These are phyloP conservation scores for Lasioglossum zephyrum DNA, from an alignment of 2,888 invertebrate genomes.

Conservation along the genomic window DNA sequence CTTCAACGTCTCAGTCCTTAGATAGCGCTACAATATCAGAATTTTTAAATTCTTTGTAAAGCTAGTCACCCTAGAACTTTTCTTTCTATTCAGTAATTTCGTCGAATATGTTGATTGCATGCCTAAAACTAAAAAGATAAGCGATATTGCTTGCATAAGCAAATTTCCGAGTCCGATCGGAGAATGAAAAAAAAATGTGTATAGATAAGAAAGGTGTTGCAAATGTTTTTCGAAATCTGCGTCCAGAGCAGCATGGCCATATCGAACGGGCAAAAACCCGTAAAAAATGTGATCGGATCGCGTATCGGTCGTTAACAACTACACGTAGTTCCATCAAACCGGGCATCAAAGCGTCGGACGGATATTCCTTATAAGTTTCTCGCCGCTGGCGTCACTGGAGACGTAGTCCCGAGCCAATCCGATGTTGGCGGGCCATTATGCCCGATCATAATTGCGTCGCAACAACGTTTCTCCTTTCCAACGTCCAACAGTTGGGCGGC, in stretches of 20 bases:
- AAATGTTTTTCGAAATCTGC: background rate
- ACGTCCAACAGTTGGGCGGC: slow-evolving; percentile 70
- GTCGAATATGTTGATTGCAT: no score
- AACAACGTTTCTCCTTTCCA: slow-evolving; percentile 75
- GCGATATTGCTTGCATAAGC: no score
- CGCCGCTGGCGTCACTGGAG: slow-evolving; percentile 54
- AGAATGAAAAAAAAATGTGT: background rate
- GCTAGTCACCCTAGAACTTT: no score
- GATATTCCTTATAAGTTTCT: slow-evolving; percentile 22
- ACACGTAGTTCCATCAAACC: background rate
- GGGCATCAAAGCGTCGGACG: background rate
- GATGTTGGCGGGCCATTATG: slow-evolving; percentile 78
- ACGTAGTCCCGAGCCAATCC: slow-evolving; percentile 73
- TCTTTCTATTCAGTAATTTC: background rate
- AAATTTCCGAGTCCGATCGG: background rate
- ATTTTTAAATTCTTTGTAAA: no score
- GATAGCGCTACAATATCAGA: no score
- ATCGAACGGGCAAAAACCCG: background rate
- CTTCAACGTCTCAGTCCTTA: no score
- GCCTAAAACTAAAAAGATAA: no score
- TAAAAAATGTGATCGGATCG: background rate
- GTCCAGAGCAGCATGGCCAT: background rate
- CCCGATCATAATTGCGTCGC: slow-evolving; percentile 79
- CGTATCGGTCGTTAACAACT: slow-evolving; percentile 4
- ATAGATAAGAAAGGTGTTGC: background rate